Percentiles rank a stretch among this genome's conserved stretches.
Evolutionary conservation across 1,140 invertebrate genomes (phyloP).

Genomic region (Magallana angulata): DNA sequence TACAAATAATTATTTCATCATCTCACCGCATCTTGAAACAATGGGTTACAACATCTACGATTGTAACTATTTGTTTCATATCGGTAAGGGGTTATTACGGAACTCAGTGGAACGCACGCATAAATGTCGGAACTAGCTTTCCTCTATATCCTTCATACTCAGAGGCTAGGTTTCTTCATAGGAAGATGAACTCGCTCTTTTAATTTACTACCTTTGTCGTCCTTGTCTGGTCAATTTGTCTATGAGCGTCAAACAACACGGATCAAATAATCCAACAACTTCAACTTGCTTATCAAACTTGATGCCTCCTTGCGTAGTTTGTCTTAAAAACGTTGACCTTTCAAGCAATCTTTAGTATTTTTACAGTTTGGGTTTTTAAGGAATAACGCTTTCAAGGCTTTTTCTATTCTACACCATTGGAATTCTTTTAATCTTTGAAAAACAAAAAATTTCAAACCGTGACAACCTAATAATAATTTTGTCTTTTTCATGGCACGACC

Average conservation of each 20-base stretch:
- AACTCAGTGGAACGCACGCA: constrained; percentile 5
- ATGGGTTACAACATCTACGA: background rate
- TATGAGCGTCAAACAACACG: background rate
- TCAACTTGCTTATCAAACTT: background rate
- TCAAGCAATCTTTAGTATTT: background rate
- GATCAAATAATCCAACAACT: constrained; percentile 5
- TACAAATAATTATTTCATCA: constrained; percentile 27
- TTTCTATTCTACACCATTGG: background rate
- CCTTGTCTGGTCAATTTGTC: background rate
- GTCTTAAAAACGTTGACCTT: too few relatives aligned
- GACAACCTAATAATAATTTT: background rate
- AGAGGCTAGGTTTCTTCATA: background rate
- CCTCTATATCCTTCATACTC: constrained; percentile 1
- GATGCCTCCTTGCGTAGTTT: background rate
- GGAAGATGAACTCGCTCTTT: background rate
- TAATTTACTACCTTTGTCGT: background rate
- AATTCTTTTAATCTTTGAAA: background rate
- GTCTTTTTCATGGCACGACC: background rate
- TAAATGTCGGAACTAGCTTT: constrained; percentile 27
- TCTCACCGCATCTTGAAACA: constrained; percentile 18
- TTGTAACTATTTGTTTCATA: constrained; percentile 28
- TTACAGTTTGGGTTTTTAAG: too few relatives aligned
- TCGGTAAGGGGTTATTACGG: constrained; percentile 12
- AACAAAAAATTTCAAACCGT: background rate
- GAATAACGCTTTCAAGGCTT: too few relatives aligned